Base-by-base conservation (phyloP, 2,888 invertebrate species). In the Anthoptus insignis region DNA sequence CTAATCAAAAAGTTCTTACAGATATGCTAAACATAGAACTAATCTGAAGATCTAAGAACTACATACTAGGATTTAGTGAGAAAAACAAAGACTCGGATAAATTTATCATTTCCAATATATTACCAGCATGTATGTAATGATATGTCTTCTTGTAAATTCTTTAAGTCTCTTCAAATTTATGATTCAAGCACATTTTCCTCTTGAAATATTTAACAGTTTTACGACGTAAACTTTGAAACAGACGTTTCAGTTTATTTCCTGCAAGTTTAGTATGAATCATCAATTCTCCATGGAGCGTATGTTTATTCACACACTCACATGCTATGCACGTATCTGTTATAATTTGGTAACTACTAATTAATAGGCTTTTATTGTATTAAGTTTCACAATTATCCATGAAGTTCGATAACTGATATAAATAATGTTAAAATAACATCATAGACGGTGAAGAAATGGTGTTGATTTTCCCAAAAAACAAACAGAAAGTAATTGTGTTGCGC, bases 201-300 rank as follows among this genome's bases (percentile, higher is more conserved):
- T 63, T 49, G 9, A 39, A 63, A 22, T 45, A 42, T 64, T 32
- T 52, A 64, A 42, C 52, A 54, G 52, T 64, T 64, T 64, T 59
- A 64, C 47, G 64, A 64, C 53, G 45, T 19, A 45, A 64, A 64
- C 52, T 58, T 59, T 58, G 50, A 29, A 61, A 32, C 60, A 57
- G 57, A 37, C 34, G 29, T 50, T 50, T 52, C 58, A 49, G 32
- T 64, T 64, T 64, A 64, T 64, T 52, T 45, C 58, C 52, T 52
- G 52, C 45, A 53, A 59, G 59, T 53, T 64, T 64, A 64, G 53
- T 59, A 59, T 47, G 19, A 61, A 59, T 53, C 53, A 64, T 64
- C 27, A 64, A 64, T 53, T 59, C 16, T 52, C 49, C 24, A 53
- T 52, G 22, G 24, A 37, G 13, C 64, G 34, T 64, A 42, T 37